Percentiles rank a stretch among this genome's conserved stretches.
phyloP scores from a whole-genome alignment of 2,113 vertebrate species.

The Baryphthengus martii region DNA sequence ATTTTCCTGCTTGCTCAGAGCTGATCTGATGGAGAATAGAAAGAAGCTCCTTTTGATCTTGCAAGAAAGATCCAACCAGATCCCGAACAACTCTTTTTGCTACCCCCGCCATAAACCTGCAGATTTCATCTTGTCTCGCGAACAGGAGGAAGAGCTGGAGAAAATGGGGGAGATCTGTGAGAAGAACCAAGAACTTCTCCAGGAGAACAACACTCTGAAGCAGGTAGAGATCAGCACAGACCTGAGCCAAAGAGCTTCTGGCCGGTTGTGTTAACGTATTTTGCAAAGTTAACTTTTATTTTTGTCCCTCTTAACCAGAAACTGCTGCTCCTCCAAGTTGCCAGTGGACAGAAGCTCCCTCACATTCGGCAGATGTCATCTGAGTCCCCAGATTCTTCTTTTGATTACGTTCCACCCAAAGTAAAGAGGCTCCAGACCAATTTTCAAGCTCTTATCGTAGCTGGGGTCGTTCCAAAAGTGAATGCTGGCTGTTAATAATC shows the following conservation, averaged over 20 bases:
- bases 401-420: slow-evolving; percentile 89
- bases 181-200: slow-evolving; percentile 82
- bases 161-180: slow-evolving; percentile 82
- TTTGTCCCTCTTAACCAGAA: slow-evolving; percentile 73
- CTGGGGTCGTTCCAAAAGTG: not conserved
- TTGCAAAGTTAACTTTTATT: not conserved
- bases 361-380: not conserved
- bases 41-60: not conserved
- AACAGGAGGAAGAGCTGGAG: slow-evolving; percentile 87
- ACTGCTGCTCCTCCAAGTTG: slow-evolving; percentile 79
- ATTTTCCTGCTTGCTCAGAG: not conserved
- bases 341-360: slow-evolving; percentile 76
- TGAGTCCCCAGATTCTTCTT: slow-evolving; percentile 79
- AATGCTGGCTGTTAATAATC: not conserved
- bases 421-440: slow-evolving; percentile 58
- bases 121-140: not conserved
- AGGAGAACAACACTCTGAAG: slow-evolving; percentile 81
- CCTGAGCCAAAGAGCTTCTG: not conserved
- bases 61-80: not conserved
- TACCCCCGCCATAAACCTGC: not conserved
- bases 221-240: slow-evolving; percentile 70
- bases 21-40: not conserved
- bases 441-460: not conserved
- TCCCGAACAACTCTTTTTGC: not conserved
- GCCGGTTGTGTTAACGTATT: fast-evolving